A percentile compares a stretch with the other conserved stretches of the same genome.
Evolutionary conservation across 2,888 invertebrate genomes (phyloP).

Genomic region (Plemyria rubiginata): DNA sequence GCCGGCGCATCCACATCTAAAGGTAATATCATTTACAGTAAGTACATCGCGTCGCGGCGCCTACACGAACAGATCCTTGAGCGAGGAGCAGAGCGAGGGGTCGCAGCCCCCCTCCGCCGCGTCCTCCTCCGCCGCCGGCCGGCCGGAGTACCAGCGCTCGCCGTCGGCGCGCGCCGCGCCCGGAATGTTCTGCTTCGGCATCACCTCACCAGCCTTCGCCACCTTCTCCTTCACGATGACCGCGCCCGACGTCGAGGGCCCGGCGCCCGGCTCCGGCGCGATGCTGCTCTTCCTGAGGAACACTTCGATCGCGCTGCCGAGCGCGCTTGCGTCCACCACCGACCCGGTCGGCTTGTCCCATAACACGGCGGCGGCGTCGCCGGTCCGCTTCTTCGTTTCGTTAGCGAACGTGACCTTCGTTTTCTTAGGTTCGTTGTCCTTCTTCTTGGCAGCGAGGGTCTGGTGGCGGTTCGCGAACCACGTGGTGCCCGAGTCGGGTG

Average conservation of each 20-base stretch:
- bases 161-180: conserved; percentile 61
- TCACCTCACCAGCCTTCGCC: conserved; percentile 62
- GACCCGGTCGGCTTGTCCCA: conserved; percentile 92
- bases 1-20: conserved; percentile 61
- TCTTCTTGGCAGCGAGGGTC: conserved; percentile 88
- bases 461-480: conserved; percentile 93
- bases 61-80: conserved; percentile 95
- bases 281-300: conserved; percentile 87
- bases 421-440: conserved; percentile 79
- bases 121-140: conserved; percentile 89
- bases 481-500: conserved; percentile 83
- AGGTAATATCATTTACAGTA: conserved; percentile 71
- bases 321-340: conserved; percentile 91
- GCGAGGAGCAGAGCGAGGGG: conserved; percentile 91
- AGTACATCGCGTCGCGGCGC: conserved; percentile 56
- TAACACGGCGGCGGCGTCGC: conserved; percentile 86
- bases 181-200: conserved; percentile 69
- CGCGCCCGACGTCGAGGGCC: conserved; percentile 60
- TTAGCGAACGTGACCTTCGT: conserved; percentile 86
- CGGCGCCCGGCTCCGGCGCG: conserved; percentile 68
- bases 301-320: conserved; percentile 94
- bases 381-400: conserved; percentile 85
- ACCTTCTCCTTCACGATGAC: conserved; percentile 55
- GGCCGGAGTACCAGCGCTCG: conserved; percentile 86
- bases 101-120: conserved; percentile 90